Evolutionary conservation across 2,888 invertebrate species (phyloP).

Genomic region (Maniola hyperantus): DNA sequence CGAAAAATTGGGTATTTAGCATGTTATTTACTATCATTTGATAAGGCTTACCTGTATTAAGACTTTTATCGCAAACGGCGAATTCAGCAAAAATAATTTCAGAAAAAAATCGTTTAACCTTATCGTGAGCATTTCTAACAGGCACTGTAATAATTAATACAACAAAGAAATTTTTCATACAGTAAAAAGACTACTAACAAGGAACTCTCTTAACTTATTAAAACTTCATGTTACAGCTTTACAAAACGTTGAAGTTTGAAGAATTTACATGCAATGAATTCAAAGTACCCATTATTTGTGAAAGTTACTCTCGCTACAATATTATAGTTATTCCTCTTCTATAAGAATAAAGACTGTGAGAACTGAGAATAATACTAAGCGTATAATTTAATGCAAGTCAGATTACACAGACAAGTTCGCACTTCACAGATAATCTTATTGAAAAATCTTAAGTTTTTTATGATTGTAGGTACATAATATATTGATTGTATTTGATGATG

Average conservation of each 20-base stretch:
- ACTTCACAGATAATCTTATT: not conserved
- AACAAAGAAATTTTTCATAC: not conserved
- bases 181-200: not conserved
- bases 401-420: not conserved
- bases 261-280: constrained; percentile 4
- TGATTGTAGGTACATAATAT: not conserved
- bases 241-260: constrained; percentile 4
- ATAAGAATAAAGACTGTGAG: not conserved
- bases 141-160: not conserved
- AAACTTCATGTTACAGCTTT: constrained; percentile 1
- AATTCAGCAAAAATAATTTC: not conserved
- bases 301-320: constrained; percentile 10
- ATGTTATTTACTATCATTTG: no score
- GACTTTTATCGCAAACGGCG: not conserved
- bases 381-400: not conserved
- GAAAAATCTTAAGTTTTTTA: not conserved
- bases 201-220: not conserved
- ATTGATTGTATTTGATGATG: no score
- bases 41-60: not conserved
- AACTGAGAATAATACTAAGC: constrained; percentile 1
- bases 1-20: no score
- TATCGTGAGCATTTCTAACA: not conserved
- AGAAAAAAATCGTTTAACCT: not conserved
- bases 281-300: constrained; percentile 5
- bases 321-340: not conserved